Conservation (phyloP, 2,113 vertebrate genomes). For the Cyprinodon variegatus region DNA sequence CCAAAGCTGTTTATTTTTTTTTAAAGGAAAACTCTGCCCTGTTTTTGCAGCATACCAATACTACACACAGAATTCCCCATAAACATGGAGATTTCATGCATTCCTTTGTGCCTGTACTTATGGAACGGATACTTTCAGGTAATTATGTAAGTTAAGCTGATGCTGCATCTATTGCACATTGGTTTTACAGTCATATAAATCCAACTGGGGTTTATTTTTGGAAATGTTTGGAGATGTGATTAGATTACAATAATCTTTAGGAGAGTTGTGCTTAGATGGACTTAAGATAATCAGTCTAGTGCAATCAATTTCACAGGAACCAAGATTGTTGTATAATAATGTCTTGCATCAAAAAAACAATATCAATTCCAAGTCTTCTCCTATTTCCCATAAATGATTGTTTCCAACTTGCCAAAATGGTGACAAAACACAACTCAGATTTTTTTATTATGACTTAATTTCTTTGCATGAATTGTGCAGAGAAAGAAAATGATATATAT, state of each 20-base stretch:
- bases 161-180: background rate
- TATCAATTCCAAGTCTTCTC: background rate
- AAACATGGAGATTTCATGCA: too few species aligned
- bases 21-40: too few species aligned
- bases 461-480: too few species aligned
- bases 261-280: slow-evolving; percentile 28
- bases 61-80: too few species aligned
- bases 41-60: too few species aligned
- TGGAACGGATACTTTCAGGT: background rate
- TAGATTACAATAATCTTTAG: slow-evolving; percentile 46
- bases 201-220: slow-evolving; percentile 27
- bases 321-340: background rate
- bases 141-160: background rate
- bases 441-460: too few species aligned
- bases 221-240: slow-evolving; percentile 48
- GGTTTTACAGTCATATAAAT: slow-evolving; percentile 27
- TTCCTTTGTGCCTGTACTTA: background rate
- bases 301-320: slow-evolving; percentile 21
- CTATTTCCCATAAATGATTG: too few species aligned
- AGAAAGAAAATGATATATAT: too few species aligned
- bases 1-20: too few species aligned
- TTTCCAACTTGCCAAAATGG: background rate
- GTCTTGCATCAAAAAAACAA: background rate
- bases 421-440: too few species aligned
- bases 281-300: slow-evolving; percentile 34